These are phyloP conservation scores for Serilophus lunatus DNA, from an alignment of 2,113 vertebrate species.

Conservation along the genomic window DNA sequence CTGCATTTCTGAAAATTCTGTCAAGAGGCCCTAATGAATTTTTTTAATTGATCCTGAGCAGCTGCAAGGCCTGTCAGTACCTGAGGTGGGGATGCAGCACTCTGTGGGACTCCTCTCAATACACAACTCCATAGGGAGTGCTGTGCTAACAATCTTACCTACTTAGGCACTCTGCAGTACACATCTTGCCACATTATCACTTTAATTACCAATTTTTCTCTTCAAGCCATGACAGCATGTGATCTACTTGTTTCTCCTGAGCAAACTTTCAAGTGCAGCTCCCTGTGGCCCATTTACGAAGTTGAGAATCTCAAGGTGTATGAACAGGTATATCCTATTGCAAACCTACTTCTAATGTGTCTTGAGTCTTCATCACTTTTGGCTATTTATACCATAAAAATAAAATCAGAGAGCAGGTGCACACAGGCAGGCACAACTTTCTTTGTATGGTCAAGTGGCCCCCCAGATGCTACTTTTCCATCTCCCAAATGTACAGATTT, in stretches of 20 bases:
- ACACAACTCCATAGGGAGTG: fast-evolving
- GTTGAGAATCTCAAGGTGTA: not conserved
- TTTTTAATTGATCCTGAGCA: not conserved
- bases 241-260: not conserved
- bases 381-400: not conserved
- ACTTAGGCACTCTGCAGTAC: not conserved
- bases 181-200: not conserved
- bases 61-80: not conserved
- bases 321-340: not conserved
- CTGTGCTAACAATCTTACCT: not conserved
- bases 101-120: not conserved
- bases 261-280: not conserved
- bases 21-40: not conserved
- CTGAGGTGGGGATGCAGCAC: fast-evolving
- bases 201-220: not conserved
- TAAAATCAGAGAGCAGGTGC: not conserved
- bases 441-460: not conserved
- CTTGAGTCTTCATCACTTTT: not conserved
- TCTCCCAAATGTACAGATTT: not conserved
- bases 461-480: not conserved
- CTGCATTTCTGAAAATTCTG: not conserved
- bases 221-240: not conserved
- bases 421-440: fast-evolving
- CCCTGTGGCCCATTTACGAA: not conserved
- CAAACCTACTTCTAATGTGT: not conserved